Conservation (phyloP, 2,888 invertebrate species). For the Tiliacea aurago region DNA sequence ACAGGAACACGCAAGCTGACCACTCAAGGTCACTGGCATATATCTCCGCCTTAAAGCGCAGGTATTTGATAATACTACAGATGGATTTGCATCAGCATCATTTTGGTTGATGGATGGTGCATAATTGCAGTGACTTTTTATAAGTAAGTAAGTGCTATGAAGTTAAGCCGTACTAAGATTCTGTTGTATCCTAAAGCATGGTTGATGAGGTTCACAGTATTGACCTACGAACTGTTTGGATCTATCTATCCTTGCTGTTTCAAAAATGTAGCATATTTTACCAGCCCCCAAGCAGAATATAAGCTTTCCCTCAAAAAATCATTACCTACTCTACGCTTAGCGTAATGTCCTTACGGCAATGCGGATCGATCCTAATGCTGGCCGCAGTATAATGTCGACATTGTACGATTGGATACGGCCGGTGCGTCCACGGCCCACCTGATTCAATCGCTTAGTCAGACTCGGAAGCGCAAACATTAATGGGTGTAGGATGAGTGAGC, state of each 20-base stretch:
- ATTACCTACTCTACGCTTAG: slow-evolving; percentile 11
- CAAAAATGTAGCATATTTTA: neutral
- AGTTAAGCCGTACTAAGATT: neutral
- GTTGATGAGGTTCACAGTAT: neutral
- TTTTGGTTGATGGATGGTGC: neutral
- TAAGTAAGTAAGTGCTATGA: neutral
- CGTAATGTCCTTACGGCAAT: slow-evolving; percentile 25
- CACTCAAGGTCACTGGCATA: too few species aligned
- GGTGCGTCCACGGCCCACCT: slow-evolving; percentile 8
- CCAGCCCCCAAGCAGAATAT: neutral
- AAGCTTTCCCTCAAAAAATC: slow-evolving; percentile 15
- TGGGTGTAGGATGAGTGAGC: neutral
- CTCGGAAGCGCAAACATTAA: slow-evolving; percentile 10
- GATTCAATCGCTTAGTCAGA: slow-evolving; percentile 23
- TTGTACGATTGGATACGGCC: neutral
- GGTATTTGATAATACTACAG: neutral
- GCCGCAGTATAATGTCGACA: slow-evolving; percentile 33
- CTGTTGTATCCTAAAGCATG: neutral
- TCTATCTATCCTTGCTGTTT: neutral
- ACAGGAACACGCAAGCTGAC: too few species aligned
- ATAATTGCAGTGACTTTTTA: neutral
- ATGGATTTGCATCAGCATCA: neutral
- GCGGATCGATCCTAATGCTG: slow-evolving; percentile 25
- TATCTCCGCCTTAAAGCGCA: too few species aligned
- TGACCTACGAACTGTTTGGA: neutral